Evolutionary conservation across 2,113 vertebrate genomes (phyloP), one percentile per base, ranked within the genome.

Genomic region (Aphyosemion australe): DNA sequence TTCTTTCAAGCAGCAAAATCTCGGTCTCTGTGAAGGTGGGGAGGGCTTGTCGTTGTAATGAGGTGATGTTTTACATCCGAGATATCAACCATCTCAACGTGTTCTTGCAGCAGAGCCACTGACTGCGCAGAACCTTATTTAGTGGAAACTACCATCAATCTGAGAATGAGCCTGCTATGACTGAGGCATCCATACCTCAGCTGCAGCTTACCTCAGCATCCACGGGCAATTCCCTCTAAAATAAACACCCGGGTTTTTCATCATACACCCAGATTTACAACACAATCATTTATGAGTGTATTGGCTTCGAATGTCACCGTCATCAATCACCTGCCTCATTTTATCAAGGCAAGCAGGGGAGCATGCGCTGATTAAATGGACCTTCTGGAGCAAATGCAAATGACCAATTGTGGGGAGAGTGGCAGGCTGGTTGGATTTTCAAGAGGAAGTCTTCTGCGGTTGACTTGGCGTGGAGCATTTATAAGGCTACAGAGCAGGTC

Each of bases 301-400:
- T 87, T 87, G 88, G 86, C 89, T 89, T 76, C 75, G 69, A 88
- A 87, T 84, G 88, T 89, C 89, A 88, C 68, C 12, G 74, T 61
- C 84, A 91, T 90, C 84, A 92, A 91, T 93, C 91, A 90, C 66
- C 65, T 73, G 83, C 69, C 84, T 84, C 87, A 84, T 91, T 90
- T 90, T 83, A 92, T 91, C 90, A 91, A 87, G 88, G 85, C 93
- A 92, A 88, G 78, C 84, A 56, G 67, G 67, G 61, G 48, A 81
- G 74, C 83, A 83, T 21, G 74, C 21, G 15, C 89, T 92, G 92
- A 94, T 92, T 91, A 94, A 94, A 94, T 84, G 85, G 88, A 87
- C 84, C 84, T 93, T 90, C 90, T 87, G 85, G 80, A 88, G 89
- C 79, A 88, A 84, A 94, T 91, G 89, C 89, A 94, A 94, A 93